Conservation (phyloP, 2,888 invertebrate species). For the Drosophila helvetica region DNA sequence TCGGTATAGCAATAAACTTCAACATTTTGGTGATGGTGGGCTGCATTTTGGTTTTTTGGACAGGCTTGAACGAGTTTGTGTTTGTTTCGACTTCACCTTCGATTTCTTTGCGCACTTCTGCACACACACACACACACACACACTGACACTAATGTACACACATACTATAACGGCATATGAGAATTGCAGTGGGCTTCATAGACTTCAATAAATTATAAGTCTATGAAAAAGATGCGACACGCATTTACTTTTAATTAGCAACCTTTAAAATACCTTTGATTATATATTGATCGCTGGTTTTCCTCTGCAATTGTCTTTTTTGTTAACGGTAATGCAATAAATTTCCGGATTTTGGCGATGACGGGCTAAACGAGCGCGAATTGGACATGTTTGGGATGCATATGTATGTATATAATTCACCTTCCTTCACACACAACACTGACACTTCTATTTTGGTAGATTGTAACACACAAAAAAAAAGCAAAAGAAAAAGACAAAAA, state of each 20-base stretch:
- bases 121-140: not conserved
- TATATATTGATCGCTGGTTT: too few species aligned
- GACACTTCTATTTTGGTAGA: not conserved
- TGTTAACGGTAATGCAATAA: too few species aligned
- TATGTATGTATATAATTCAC: not conserved
- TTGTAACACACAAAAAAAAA: not conserved
- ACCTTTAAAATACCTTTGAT: too few species aligned
- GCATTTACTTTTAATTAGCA: too few species aligned
- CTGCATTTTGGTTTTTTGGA: conserved; percentile 22
- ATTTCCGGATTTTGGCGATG: not conserved
- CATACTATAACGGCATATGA: conserved; percentile 10
- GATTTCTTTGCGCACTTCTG: conserved; percentile 23
- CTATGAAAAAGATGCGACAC: too few species aligned
- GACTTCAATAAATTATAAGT: not conserved
- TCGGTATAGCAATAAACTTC: conserved; percentile 75
- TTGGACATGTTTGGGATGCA: not conserved
- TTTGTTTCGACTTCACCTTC: conserved; percentile 36
- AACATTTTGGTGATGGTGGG: conserved; percentile 61
- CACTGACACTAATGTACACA: not conserved
- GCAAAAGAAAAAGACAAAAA: not conserved
- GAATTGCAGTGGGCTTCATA: not conserved
- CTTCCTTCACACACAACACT: not conserved
- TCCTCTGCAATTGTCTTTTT: not conserved
- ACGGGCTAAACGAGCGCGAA: not conserved
- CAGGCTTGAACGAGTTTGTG: conserved; percentile 23